These are phyloP conservation scores for Leucopsar rothschildi DNA, from an alignment of 2,113 vertebrate genomes.

Conservation along the genomic window DNA sequence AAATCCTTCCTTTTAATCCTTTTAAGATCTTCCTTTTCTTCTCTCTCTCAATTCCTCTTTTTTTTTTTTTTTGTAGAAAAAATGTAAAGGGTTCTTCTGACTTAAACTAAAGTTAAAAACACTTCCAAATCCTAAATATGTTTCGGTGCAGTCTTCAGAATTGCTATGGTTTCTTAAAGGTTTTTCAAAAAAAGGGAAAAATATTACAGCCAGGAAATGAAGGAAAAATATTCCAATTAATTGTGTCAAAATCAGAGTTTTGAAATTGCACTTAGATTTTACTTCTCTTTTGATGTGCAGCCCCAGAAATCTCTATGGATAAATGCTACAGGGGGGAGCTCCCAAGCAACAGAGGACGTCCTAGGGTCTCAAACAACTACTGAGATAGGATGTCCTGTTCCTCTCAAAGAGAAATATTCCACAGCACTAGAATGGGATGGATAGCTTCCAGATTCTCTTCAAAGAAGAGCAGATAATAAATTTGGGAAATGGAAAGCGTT, in stretches of 20 bases:
- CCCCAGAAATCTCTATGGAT: not conserved
- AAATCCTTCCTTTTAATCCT: not conserved
- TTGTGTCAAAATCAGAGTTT: not conserved
- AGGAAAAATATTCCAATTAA: not conserved
- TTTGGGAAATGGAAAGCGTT: not conserved
- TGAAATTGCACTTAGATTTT: not conserved
- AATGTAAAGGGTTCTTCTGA: not conserved
- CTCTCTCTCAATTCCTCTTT: rapidly evolving
- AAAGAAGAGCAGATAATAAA: not conserved
- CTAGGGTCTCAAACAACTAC: not conserved
- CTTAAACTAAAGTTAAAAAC: not conserved
- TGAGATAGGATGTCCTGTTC: not conserved
- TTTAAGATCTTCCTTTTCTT: not conserved
- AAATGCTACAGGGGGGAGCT: not conserved
- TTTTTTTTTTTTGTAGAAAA: too few relatives aligned
- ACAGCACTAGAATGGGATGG: not conserved
- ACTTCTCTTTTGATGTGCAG: not conserved
- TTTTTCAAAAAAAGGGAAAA: not conserved
- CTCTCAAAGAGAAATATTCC: not conserved
- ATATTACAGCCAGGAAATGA: not conserved
- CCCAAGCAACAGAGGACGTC: not conserved
- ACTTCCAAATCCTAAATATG: not conserved
- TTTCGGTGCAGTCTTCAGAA: rapidly evolving
- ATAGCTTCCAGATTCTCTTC: not conserved
- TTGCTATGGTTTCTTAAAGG: not conserved